Evolutionary conservation across 2,888 invertebrate genomes (phyloP), one percentile per base, ranked within the genome.

Genomic region (Liodrosophila aerea): DNA sequence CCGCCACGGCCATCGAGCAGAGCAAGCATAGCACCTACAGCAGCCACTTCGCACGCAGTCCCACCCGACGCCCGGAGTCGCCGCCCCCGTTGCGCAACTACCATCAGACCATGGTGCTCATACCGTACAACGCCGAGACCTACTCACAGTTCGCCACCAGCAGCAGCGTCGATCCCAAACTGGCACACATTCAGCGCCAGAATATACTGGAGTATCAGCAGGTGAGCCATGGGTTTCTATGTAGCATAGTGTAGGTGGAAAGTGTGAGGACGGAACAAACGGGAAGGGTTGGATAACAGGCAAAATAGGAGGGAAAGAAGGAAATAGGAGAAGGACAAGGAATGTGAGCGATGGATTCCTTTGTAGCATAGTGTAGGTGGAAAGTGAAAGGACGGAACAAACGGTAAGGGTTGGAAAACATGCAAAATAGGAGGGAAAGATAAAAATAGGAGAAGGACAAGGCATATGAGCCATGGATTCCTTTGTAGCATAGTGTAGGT

Each of bases 71-170:
- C 13, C 93, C 94, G 0, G 93, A 94, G 87, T 94, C 94, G 0
- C 94, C 94, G 4, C 94, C 94, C 0, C 94, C 94, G 0, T 92
- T 94, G 58, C 91, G 93, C 30, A 93, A 91, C 69, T 93, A 93
- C 84, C 94, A 94, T 66, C 93, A 94, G 87, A 92, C 94, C 1
- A 92, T 94, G 89, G 92, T 92, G 37, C 92, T 94, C 66, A 93
- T 94, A 75, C 94, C 94, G 0, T 94, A 94, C 84, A 93, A 92
- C 82, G 88, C 90, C 22, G 90, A 90, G 64, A 87, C 89, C 30
- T 89, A 89, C 65, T 88, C 89, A n/a, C 89, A 90, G 59, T 89
- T 89, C 50, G 87, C 89, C 34, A 78, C 88, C 39, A 86, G 88
- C 62, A 88, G 85, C 67, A 88, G 85, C 50, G 87, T 87, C 13